Evolutionary conservation across 2,797 vertebrate species (phyloP).

Genomic region (Synanceia verrucosa): DNA sequence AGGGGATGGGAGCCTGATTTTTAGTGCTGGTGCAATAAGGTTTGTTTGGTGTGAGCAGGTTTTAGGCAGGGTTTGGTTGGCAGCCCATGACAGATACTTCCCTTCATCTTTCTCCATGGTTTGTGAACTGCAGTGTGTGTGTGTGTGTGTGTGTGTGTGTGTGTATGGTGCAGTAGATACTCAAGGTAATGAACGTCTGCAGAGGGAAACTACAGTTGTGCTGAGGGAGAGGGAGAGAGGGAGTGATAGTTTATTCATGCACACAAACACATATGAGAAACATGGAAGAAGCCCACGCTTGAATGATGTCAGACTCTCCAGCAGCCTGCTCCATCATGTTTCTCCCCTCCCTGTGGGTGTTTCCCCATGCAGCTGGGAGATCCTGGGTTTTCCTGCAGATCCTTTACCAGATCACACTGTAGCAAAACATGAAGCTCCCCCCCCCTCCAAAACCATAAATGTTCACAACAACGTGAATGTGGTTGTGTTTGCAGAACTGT

Average conservation of each 20-base stretch:
- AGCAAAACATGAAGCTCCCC: background rate
- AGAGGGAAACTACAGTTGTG: conserved; percentile 56
- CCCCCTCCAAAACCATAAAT: background rate
- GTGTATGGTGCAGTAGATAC: conserved; percentile 56
- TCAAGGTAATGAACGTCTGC: conserved; percentile 63
- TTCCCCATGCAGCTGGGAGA: conserved; percentile 79
- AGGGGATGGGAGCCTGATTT: conserved; percentile 25
- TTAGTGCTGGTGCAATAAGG: conserved; percentile 18
- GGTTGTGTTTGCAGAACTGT: conserved; percentile 25
- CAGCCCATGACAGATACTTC: conserved; percentile 36
- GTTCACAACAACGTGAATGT: conserved; percentile 18
- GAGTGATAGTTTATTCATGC: conserved; percentile 6
- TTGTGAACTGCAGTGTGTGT: conserved; percentile 22
- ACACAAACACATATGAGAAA: conserved; percentile 37
- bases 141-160: conserved; percentile 38
- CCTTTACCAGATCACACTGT: conserved; percentile 19
- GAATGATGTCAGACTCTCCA: conserved; percentile 80
- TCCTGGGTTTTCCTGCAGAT: conserved; percentile 78
- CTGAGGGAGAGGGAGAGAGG: background rate
- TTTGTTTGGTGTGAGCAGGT: conserved; percentile 1
- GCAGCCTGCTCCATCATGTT: conserved; percentile 33
- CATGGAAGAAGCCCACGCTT: conserved; percentile 67
- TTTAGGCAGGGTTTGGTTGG: conserved; percentile 2
- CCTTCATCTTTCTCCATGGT: conserved; percentile 24
- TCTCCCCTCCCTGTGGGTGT: conserved; percentile 79